phyloP scores from a whole-genome alignment of 2,113 vertebrate genomes.

The Percopsis transmontana region DNA sequence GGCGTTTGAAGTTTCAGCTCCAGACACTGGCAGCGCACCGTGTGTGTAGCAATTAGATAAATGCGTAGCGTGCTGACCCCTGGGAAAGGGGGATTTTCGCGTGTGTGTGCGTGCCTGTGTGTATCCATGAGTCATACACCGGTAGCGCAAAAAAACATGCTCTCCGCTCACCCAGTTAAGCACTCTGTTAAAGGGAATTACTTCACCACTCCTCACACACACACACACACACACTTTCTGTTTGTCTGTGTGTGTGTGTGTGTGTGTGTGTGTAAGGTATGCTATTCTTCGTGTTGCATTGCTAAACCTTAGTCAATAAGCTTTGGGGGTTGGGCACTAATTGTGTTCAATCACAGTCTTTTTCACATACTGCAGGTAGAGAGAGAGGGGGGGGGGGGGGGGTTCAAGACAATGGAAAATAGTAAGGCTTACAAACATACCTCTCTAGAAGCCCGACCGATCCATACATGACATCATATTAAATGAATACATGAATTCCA shows the following conservation, averaged over 20 bases:
- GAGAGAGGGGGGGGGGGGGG: background rate
- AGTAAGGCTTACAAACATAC: conserved; percentile 19
- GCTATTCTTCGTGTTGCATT: background rate
- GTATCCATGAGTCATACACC: conserved; percentile 40
- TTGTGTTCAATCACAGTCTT: conserved; percentile 71
- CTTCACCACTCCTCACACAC: too few relatives aligned
- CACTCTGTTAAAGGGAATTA: conserved; percentile 23
- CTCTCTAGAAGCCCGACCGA: conserved; percentile 30
- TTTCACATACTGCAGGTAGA: conserved; percentile 30
- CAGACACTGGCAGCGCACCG: conserved; percentile 60
- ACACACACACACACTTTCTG: too few relatives aligned
- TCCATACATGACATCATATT: conserved; percentile 81
- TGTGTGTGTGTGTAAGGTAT: conserved; percentile 24
- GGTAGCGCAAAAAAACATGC: conserved; percentile 42
- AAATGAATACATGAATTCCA: conserved; percentile 77
- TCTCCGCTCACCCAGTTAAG: conserved; percentile 31
- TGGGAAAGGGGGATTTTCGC: conserved; percentile 30
- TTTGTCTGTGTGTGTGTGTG: conserved; percentile 25
- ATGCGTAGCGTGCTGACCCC: conserved; percentile 61
- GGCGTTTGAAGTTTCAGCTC: conserved; percentile 66
- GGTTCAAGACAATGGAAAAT: conserved; percentile 2
- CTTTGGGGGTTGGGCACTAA: conserved; percentile 58
- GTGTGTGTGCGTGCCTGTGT: background rate
- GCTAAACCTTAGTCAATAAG: background rate
- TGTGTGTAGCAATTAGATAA: conserved; percentile 72